Base-by-base conservation (phyloP, 2,888 invertebrate genomes). In the Baronia brevicornis region DNA sequence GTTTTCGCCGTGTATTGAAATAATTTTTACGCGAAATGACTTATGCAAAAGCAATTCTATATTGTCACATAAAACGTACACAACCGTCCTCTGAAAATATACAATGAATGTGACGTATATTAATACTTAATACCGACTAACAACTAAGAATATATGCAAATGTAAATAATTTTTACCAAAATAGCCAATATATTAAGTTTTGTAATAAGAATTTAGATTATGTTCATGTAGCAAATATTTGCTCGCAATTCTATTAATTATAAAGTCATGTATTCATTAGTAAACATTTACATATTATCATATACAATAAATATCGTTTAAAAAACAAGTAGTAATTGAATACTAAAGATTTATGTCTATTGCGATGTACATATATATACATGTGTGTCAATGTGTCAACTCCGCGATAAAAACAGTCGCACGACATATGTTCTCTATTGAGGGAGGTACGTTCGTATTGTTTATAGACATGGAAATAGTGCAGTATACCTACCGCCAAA, bases 31-130 rank as follows among this genome's bases (percentile, higher is more conserved):
- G 27, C 51, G 46, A 51, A 51, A 49, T 43, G 42, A 43, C 71
- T 72, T 72, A 73, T 73, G 72, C 72, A 68, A 63, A 56, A 48
- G 54, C 56, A 60, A 54, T 46, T 48, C 46, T 41, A 35, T 53
- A 60, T 56, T 52, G 57, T 61, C 56, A 60, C 49, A 54, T 51
- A 46, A 56, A 58, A 53, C 53, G 57, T 64, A 67, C 64, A 74
- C 69, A 73, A 71, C 69, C 71, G 58, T 48, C 48, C 48, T 53
- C 38, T 53, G 49, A 57, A 55, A 51, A 55, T 60, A 49, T 56
- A 48, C 51, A 56, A 49, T 48, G 47, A 44, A 46, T 43, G 32
- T 38, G 17, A 43, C 33, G 36, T 39, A 41, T 38, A 29, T 42
- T 37, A 29, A 30, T 26, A 33, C 39, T 39, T 36, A 35, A 38